A percentile compares a stretch with the other conserved stretches of the same genome.
These are phyloP conservation scores for Fissipunctia ypsillon DNA, from an alignment of 2,888 invertebrate genomes.

Conservation along the genomic window DNA sequence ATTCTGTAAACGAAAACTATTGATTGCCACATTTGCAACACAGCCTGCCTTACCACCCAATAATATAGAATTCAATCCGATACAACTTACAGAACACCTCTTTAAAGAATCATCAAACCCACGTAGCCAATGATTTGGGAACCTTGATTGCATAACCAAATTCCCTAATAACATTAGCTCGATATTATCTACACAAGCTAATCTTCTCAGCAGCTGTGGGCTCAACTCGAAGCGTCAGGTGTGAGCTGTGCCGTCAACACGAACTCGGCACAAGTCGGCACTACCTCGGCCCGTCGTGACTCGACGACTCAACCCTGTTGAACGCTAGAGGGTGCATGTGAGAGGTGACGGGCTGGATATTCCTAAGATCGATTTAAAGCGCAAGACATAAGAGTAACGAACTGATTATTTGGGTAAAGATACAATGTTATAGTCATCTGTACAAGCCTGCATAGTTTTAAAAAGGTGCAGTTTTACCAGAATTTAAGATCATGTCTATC, in stretches of 20 bases:
- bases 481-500: not conserved
- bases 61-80: not conserved
- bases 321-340: constrained; percentile 67
- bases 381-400: not conserved
- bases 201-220: constrained; percentile 40
- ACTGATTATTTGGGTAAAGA: not conserved
- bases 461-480: not conserved
- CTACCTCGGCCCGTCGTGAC: constrained; percentile 56
- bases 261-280: constrained; percentile 23
- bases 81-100: not conserved
- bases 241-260: constrained; percentile 51
- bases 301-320: constrained; percentile 80
- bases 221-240: constrained; percentile 53
- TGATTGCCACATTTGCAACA: not conserved
- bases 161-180: constrained; percentile 11
- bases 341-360: constrained; percentile 12
- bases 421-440: not conserved
- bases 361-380: not conserved
- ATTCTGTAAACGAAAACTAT: not conserved
- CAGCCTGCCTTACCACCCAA: not conserved
- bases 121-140: not conserved
- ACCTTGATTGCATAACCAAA: no score
- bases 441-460: not conserved
- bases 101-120: not conserved
- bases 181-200: constrained; percentile 33